phyloP scores from a whole-genome alignment of 2,888 invertebrate species.

The Orthosia gothica region DNA sequence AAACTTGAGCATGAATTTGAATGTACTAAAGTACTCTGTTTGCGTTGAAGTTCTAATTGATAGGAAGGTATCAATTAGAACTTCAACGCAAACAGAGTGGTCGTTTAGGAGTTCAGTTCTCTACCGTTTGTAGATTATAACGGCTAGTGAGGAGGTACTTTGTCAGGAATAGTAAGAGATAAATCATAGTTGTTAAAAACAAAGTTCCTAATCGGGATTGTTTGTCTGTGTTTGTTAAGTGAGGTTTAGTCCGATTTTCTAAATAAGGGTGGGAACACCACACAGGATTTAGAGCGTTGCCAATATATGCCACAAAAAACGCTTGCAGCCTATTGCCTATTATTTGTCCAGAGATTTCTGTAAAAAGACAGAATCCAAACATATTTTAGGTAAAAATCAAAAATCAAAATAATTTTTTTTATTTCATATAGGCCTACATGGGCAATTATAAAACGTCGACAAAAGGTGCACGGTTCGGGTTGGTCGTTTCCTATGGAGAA shows the following conservation, averaged over 20 bases:
- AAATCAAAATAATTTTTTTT: too few species aligned
- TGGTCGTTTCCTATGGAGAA: too few species aligned
- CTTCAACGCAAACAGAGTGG: constrained; percentile 17
- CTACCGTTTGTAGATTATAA: constrained; percentile 32
- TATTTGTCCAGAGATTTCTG: neutral
- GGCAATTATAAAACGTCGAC: too few species aligned
- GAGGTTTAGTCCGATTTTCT: constrained; percentile 8
- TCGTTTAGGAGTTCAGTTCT: constrained; percentile 21
- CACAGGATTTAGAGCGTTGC: neutral
- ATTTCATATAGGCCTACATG: too few species aligned
- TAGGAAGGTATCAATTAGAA: constrained; percentile 35
- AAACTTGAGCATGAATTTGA: constrained; percentile 44
- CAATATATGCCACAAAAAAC: too few species aligned
- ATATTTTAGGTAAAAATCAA: too few species aligned
- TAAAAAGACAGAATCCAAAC: neutral
- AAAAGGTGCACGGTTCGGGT: too few species aligned
- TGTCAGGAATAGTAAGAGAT: constrained; percentile 6
- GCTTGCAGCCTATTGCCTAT: too few species aligned
- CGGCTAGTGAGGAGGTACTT: neutral
- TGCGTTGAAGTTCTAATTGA: too few species aligned
- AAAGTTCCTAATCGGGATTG: constrained; percentile 22
- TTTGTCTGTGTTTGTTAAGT: constrained; percentile 12
- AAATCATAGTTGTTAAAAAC: constrained; percentile 39
- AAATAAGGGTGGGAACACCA: neutral
- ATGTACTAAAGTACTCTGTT: constrained; percentile 34